A percentile compares a stretch with the other conserved stretches of the same genome.
Evolutionary conservation across 2,888 invertebrate genomes (phyloP).

Genomic region (Parascotia fuliginaria): DNA sequence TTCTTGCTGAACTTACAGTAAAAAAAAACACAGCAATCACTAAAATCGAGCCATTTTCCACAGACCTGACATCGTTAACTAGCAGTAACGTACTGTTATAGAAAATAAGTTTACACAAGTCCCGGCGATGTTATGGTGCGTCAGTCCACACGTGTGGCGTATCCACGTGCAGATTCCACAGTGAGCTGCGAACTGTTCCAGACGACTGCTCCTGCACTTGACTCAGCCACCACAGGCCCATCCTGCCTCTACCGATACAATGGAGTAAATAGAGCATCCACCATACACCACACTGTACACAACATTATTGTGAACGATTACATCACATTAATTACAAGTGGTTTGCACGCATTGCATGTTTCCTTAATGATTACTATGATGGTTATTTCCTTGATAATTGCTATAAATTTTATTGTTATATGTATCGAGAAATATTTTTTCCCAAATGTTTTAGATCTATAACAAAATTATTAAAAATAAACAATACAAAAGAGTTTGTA

Average conservation of each 20-base stretch:
- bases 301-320: constrained; percentile 24
- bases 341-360: constrained; percentile 16
- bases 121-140: constrained; percentile 57
- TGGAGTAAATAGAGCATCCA: constrained; percentile 68
- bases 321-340: constrained; percentile 18
- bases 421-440: neutral
- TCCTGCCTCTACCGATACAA: constrained; percentile 65
- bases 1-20: constrained; percentile 8
- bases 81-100: constrained; percentile 45
- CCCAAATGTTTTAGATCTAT: no score
- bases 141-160: constrained; percentile 68
- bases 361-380: constrained; percentile 24
- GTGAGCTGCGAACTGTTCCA: constrained; percentile 75
- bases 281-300: constrained; percentile 29
- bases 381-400: neutral
- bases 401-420: constrained; percentile 1
- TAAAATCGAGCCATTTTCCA: constrained; percentile 28
- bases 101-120: constrained; percentile 38
- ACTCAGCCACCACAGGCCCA: constrained; percentile 70
- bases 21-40: constrained; percentile 28
- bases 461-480: no score
- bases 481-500: neutral
- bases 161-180: constrained; percentile 74
- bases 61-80: constrained; percentile 9
- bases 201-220: constrained; percentile 80